Evolutionary conservation across 2,113 vertebrate genomes (phyloP), one percentile per base, ranked within the genome.

Genomic region (Microcebus murinus): DNA sequence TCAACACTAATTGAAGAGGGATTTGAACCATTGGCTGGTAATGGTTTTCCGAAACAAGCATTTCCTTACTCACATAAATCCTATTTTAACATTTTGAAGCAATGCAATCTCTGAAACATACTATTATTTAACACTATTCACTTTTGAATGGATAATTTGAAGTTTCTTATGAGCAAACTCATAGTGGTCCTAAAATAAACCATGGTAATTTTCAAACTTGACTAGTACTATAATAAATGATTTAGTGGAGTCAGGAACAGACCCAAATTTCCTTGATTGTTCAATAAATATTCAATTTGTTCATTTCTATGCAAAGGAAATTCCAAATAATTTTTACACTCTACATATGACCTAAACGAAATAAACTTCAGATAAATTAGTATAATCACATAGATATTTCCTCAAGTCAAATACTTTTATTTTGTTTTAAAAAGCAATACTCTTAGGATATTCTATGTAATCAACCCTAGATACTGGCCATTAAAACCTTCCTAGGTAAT

Each of bases 351-450:
- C 29, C 39, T 55, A 92, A 94, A 39, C 71, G 18, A 93, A 88
- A 71, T 42, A 96, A 96, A 88, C 11, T 67, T 68, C 34, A 92
- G 36, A 71, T 61, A 81, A 80, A 82, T 87, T 50, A 73, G 6
- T 74, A 65, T 86, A 61, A 52, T 67, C 29, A 77, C 8, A 57
- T 36, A 94, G 39, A 63, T n/a, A 79, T 45, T 91, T 95, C 17
- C 25, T 92, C 42, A 87, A 6, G 29, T 86, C 55, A 96, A 90
- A 68, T 85, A 92, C 1, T 86, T 91, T 83, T 79, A 70, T 36
- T 96, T 88, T 67, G 29, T 90, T 92, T 97, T 82, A 39, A 91
- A 94, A 95, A 92, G 57, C 39, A 87, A 85, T 83, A 70, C 17
- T 70, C 39, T 87, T 48, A 84, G 20, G 87, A 92, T 36, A 96